Conservation (phyloP, 2,113 vertebrate species). For the Tringa solitaria region DNA sequence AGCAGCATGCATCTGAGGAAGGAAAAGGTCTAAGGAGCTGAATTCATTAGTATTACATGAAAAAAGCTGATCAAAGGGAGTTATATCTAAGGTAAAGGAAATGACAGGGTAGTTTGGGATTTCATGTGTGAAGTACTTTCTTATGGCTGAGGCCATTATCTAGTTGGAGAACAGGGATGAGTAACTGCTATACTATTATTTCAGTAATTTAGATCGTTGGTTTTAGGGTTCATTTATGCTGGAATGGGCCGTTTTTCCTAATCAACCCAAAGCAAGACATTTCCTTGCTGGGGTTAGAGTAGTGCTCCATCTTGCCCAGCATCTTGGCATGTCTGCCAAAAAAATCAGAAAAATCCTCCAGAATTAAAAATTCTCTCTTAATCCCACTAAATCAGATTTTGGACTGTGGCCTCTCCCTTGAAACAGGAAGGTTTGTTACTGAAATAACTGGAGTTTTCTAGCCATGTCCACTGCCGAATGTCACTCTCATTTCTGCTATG, state of each 20-base stretch:
- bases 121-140: neutral
- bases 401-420: neutral
- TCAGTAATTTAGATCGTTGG: neutral
- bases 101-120: neutral
- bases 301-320: neutral
- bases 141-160: neutral
- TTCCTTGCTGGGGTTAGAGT: neutral
- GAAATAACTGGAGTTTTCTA: neutral
- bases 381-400: neutral
- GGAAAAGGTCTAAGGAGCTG: neutral
- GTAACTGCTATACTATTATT: neutral
- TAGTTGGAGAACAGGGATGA: neutral
- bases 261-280: neutral
- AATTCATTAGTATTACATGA: neutral
- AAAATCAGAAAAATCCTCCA: neutral
- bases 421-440: neutral
- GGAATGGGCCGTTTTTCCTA: neutral
- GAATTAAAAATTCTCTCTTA: neutral
- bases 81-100: neutral
- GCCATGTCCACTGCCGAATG: neutral
- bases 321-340: neutral
- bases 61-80: neutral
- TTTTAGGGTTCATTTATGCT: neutral
- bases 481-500: neutral
- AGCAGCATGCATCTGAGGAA: neutral